Evolutionary conservation across 2,113 vertebrate species (phyloP), one percentile per base, ranked within the genome.

Genomic region (Nycticorax nycticorax): DNA sequence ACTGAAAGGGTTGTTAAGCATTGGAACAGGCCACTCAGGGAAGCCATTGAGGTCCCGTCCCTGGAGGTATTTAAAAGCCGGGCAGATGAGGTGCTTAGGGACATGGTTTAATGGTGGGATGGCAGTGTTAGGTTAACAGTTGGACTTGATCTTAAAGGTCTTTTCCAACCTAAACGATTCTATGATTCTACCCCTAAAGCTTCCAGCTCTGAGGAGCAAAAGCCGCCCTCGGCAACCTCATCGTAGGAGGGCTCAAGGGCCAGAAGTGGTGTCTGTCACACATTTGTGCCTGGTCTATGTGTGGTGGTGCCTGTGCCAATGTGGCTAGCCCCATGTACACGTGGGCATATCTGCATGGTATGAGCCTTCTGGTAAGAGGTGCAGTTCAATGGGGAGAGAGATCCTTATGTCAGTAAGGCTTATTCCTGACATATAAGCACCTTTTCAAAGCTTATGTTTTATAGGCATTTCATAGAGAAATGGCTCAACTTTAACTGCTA

Each of bases 231-330:
- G 3, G 55, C 4, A 8, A 27, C 24, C 4, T 43, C 64, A 53
- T 50, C 9, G 3, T 39, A 69, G n/a, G 19, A 33, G 64, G 45
- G 22, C 45, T 88, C 5, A 4, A 15, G 43, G 64, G 39, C 26
- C 78, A 81, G 22, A 28, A 26, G 28, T 33, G 55, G 3, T 8
- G 12, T n/a, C 20, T 60, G 59, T 12, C 37, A 15, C 33, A 32
- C 3, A 1, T 37, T 43, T 53, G 41, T 50, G 37, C 55, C 60
- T 7, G 6, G 6, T 81, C 56, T 57, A 6, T 6, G 9, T 0
- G 1, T 48, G 27, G 1, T 48, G 27, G 21, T 6, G 15, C 26
- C 63, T 33, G 32, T 75, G 62, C 41, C 1, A 0, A 1, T 7
- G 43, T 41, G 67, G 27, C 48, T 23, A 8, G 5, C 23, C 23